Percentiles rank a stretch among this genome's conserved stretches.
Evolutionary conservation across 2,797 vertebrate genomes (phyloP).

Genomic region (Falco peregrinus): DNA sequence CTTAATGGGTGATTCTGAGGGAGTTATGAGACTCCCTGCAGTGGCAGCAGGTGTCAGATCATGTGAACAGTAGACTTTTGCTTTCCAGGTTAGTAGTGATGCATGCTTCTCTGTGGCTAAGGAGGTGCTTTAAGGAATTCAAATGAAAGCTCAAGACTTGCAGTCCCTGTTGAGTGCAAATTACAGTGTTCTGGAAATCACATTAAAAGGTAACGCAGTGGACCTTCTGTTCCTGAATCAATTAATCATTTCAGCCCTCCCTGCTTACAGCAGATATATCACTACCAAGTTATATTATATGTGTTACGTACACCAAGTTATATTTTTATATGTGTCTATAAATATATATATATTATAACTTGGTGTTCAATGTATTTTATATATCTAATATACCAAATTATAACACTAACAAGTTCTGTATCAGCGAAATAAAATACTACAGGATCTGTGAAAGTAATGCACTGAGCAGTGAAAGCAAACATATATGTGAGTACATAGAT

Average conservation of each 20-base stretch:
- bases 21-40: background rate
- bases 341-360: no score
- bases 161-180: background rate
- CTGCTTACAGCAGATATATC: no score
- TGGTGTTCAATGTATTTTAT: no score
- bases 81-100: background rate
- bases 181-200: background rate
- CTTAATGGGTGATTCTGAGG: background rate
- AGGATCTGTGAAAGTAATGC: background rate
- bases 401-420: background rate
- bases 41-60: background rate
- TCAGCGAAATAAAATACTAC: background rate
- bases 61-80: background rate
- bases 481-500: background rate
- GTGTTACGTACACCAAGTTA: no score
- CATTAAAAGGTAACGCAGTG: background rate
- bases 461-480: background rate
- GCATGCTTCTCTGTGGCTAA: background rate
- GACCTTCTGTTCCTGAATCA: background rate
- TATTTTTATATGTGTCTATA: no score
- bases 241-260: no score
- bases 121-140: background rate
- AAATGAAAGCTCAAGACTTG: background rate
- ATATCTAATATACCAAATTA: no score
- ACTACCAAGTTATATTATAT: no score